Base-by-base conservation (phyloP, 2,888 invertebrate species). In the Pollenia amentaria region DNA sequence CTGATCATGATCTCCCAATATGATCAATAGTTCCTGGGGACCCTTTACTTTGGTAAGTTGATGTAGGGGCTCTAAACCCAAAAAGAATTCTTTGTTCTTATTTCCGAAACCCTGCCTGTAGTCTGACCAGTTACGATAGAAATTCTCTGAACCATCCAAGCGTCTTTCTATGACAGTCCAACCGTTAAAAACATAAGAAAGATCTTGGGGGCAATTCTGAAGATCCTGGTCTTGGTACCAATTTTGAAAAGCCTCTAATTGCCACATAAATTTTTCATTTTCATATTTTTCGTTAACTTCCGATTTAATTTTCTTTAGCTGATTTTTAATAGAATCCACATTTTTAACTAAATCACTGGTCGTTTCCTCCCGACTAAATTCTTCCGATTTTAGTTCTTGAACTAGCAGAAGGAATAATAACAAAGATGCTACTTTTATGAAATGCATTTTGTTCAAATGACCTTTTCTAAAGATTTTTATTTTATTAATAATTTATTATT, bases 121-220 rank as follows among this genome's bases (percentile, higher is more conserved):
- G 1, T 77, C 62, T 0, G 72, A 18, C 85, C 85, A 85, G 62
- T 73, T 85, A n/a, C 85, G 72, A 77, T 85, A 67, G 48, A 85
- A 85, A 69, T 77, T 77, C 16, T 53, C 60, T 0, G 81, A 62
- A n/a, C 85, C 85, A 82, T 85, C 77, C 14, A 73, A 11, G 62
- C 85, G 85, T 18, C 81, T 57, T 67, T 85, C 73, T 62, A 85
- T 48, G 12, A 53, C 51, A n/a, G 77, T 81, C 85, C 85, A 85
- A 18, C 14, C 73, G 11, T 60, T 9, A 57, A 85, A 85, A 46
- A 85, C 73, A 46, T 78, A 82, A 11, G 73, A 60, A 4, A 65
- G 42, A 62, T 62, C 73, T 14, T 11, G 16, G 4, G 53, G 21
- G 12, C 85, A 81, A 38, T 75, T 70, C 9, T 1, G 10, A 7